Evolutionary conservation across 2,888 invertebrate species (phyloP), one percentile per base, ranked within the genome.

Genomic region (Dugesia japonica): DNA sequence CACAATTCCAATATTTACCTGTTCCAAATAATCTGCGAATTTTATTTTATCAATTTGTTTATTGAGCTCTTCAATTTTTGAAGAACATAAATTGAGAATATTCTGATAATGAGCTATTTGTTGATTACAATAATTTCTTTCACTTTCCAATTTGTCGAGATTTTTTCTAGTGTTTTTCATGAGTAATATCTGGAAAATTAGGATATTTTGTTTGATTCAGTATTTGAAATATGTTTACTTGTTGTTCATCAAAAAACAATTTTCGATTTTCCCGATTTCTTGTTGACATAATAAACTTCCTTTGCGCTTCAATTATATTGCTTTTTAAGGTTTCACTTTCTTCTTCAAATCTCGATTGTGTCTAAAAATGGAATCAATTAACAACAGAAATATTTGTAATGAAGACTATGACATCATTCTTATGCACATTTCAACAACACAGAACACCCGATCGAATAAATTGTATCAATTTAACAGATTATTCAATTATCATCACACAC

Each of bases 301-400:
- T 56, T 56, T 56, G 56, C 20, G 56, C 56, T 56, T 56, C 56
- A 23, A 56, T 56, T 20, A 56, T 56, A n/a, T 56, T 56, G 23
- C 56, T 56, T 56, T 56, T 56, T n/a, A 56, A 56, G 4, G 23
- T 56, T 56, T 56, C 56, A n/a, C 56, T 56, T 56, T 56, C 56
- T 56, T 56, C 56, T 56, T 56, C 56, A n/a, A 56, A 56, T 56
- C 56, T 56, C 23, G 56, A 56, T 56, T 56, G 56, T 56, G 56
- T 56, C 56, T 56, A 56, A 56, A 56, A 56, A 9, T 13, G 23
- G n/a, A 56, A 56, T 23, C n/a, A 56, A 20, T n/a, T n/a, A 23
- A 56, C 20, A 56, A 31, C 31, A 31, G 31, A 4, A 31, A 31
- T 13, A 31, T 7, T 31, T 7, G 13, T n/a, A 4, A n/a, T 13